Evolutionary conservation across 1,140 invertebrate species (phyloP), one percentile per base, ranked within the genome.

Genomic region (Phymorhynchus buccinoides): DNA sequence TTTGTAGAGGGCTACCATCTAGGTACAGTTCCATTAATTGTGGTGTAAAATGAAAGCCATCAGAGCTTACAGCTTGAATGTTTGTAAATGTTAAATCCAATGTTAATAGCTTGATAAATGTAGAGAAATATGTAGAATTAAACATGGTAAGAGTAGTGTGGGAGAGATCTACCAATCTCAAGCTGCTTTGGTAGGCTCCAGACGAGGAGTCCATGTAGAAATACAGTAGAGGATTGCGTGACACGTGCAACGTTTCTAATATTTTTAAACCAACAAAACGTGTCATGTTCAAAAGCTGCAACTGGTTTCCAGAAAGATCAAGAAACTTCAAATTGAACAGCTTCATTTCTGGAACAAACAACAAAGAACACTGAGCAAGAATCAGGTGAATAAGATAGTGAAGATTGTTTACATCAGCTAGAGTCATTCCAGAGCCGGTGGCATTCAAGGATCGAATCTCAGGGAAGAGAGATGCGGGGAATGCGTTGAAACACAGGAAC

Each of bases 21-120:
- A 87, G n/a, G 78, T 87, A 78, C 4, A 88, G 56, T 56, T 48
- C 42, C 44, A 39, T 42, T 1, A 87, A 44, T 32, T 48, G 32
- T 6, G 42, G 37, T 3, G 83, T 37, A 4, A 14, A 14, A 16
- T 16, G 32, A 77, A 87, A 85, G 1, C 68, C 80, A 27, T 80
- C 37, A 3, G 73, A n/a, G 9, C 37, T 62, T 27, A 86, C 81
- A 4, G 30, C 39, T 3, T 56, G 32, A 27, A 86, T 56, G 27
- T 27, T 1, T 27, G 73, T 84, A 30, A 32, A 56, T 16, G 42
- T 44, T 39, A 86, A 52, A 32, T 80, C 66, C 56, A 86, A 56
- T 35, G 39, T 75, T 32, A 52, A 39, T 35, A 83, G 68, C 4
- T 3, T 12, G 27, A 32, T 16, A 32, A 71, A 71, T 35, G 30